These are phyloP conservation scores for Scaptomyza parva DNA, from an alignment of 2,888 invertebrate species.

Conservation along the genomic window DNA sequence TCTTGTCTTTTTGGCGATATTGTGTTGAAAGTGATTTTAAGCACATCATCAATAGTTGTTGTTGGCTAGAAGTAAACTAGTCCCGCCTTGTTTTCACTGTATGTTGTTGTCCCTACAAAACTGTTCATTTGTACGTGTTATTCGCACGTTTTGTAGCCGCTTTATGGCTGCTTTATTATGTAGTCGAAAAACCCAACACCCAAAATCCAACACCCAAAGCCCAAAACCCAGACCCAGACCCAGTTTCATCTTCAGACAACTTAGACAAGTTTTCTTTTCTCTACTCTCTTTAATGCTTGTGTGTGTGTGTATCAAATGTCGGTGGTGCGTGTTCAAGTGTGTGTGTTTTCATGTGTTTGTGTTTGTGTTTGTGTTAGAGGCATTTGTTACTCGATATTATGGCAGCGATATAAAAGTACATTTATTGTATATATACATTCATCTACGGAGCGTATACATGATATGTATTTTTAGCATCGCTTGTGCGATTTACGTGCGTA, in stretches of 20 bases:
- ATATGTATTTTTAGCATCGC: slow-evolving; percentile 73
- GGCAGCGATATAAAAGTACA: slow-evolving; percentile 75
- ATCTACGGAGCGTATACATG: slow-evolving; percentile 39
- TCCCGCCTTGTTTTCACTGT: slow-evolving; percentile 2
- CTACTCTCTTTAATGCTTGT: slow-evolving; percentile 30
- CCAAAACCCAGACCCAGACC: slow-evolving; percentile 31
- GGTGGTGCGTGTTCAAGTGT: slow-evolving; percentile 38
- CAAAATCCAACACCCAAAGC: too few relatives aligned
- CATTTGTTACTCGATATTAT: slow-evolving; percentile 78
- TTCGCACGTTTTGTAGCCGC: slow-evolving; percentile 67
- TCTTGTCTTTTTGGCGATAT: slow-evolving; percentile 9
- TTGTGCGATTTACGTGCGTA: slow-evolving; percentile 71
- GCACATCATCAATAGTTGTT: slow-evolving; percentile 26
- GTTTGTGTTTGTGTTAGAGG: slow-evolving; percentile 20
- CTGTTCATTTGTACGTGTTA: slow-evolving; percentile 76
- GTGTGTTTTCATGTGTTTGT: slow-evolving; percentile 2
- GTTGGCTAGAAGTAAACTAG: slow-evolving; percentile 20
- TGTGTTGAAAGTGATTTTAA: slow-evolving; percentile 10
- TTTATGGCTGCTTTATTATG: slow-evolving; percentile 77
- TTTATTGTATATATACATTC: slow-evolving; percentile 52
- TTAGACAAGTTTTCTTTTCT: slow-evolving; percentile 38
- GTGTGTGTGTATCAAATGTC: slow-evolving; percentile 43
- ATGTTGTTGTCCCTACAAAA: slow-evolving; percentile 44
- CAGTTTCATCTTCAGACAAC: slow-evolving; percentile 9
- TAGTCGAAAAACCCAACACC: slow-evolving; percentile 41